Evolutionary conservation across 2,113 vertebrate species (phyloP).

Genomic region (Sciurus niger): DNA sequence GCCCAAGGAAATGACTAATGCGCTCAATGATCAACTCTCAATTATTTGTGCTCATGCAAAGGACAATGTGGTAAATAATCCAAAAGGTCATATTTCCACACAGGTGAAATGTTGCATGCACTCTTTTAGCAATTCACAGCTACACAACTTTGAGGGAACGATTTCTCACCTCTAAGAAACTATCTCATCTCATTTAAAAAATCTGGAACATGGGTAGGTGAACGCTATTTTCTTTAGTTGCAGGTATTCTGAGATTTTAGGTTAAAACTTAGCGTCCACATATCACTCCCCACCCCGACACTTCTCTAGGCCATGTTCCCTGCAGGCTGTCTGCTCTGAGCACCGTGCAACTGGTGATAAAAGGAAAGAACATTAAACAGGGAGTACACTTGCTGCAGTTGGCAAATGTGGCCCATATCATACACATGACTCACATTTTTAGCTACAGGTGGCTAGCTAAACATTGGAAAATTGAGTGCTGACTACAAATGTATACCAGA

Average conservation of each 20-base stretch:
- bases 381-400: neutral
- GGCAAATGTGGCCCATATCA: neutral
- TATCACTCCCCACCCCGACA: no score
- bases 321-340: neutral
- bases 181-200: neutral
- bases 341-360: neutral
- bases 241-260: neutral
- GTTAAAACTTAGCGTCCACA: neutral
- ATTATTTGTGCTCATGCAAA: neutral
- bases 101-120: neutral
- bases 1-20: slow-evolving; percentile 2
- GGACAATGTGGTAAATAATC: neutral
- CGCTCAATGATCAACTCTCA: neutral
- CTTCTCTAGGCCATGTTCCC: neutral
- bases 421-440: neutral
- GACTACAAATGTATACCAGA: neutral
- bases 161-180: slow-evolving; percentile 1
- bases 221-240: neutral
- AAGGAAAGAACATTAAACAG: neutral
- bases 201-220: neutral
- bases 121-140: neutral
- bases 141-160: neutral
- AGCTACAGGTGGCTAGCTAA: slow-evolving; percentile 47
- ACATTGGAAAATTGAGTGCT: neutral
- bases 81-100: neutral